phyloP scores from a whole-genome alignment of 2,797 vertebrate species.

The Sebastes steindachneri region DNA sequence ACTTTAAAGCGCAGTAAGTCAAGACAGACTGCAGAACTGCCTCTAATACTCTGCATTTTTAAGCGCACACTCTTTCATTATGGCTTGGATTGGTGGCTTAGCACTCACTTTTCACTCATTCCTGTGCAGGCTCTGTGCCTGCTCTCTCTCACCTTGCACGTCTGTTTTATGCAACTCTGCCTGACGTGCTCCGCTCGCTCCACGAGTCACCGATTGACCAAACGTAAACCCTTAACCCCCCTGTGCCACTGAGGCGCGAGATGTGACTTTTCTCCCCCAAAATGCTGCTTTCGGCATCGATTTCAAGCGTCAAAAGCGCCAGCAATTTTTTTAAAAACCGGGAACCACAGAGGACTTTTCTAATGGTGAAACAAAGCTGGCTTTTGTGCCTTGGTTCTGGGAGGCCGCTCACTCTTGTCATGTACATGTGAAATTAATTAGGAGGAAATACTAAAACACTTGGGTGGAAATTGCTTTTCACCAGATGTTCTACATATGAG shows the following conservation, averaged over 20 bases:
- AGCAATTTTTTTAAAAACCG: conserved; percentile 48
- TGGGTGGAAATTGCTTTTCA: conserved; percentile 88
- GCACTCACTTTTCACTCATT: conserved; percentile 63
- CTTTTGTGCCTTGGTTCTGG: conserved; percentile 86
- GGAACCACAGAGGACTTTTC: conserved; percentile 79
- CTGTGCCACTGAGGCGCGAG: conserved; percentile 45
- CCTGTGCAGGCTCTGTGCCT: conserved; percentile 34
- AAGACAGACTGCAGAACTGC: conserved; percentile 22
- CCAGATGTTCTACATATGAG: conserved; percentile 88
- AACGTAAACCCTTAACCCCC: conserved; percentile 45
- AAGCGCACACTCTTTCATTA: conserved; percentile 54
- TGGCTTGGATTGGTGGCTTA: conserved; percentile 56
- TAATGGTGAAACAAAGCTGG: conserved; percentile 83
- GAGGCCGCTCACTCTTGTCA: conserved; percentile 86
- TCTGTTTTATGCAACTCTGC: conserved; percentile 39
- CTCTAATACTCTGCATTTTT: conserved; percentile 52
- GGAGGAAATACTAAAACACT: conserved; percentile 90
- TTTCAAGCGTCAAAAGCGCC: conserved; percentile 62
- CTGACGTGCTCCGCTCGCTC: conserved; percentile 39
- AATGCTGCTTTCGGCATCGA: conserved; percentile 68
- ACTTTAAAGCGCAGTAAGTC: conserved; percentile 25
- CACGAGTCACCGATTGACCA: conserved; percentile 40
- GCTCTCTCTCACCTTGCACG: conserved; percentile 44
- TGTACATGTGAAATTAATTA: conserved; percentile 91
- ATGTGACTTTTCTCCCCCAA: conserved; percentile 67